Conservation (phyloP, 2,797 vertebrate species). For the Aulostomus chinensis region DNA sequence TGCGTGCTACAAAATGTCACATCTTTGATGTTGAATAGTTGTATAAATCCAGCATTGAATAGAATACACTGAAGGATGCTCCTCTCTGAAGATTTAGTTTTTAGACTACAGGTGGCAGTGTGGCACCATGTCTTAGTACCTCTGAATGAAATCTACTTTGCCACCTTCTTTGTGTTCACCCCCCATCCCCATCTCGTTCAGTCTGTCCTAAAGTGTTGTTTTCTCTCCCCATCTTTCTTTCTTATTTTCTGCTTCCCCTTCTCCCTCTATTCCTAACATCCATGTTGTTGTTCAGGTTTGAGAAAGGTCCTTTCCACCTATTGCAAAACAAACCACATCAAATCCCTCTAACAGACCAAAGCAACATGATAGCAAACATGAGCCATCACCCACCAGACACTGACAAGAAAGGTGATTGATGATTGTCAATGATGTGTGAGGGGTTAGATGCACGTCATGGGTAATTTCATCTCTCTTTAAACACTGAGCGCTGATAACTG, state of each 20-base stretch:
- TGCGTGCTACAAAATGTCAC: neutral
- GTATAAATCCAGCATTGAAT: neutral
- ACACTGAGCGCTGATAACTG: slow-evolving; percentile 31
- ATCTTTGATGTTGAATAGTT: neutral
- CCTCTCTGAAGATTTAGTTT: slow-evolving; percentile 14
- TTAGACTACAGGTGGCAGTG: slow-evolving; percentile 74
- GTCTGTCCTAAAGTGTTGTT: slow-evolving; percentile 26
- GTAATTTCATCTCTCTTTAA: slow-evolving; percentile 46
- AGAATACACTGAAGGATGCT: neutral
- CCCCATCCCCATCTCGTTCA: slow-evolving; percentile 10
- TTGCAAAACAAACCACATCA: neutral
- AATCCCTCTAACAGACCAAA: too few relatives aligned
- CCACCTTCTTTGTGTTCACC: slow-evolving; percentile 6
- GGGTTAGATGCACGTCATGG: slow-evolving; percentile 13
- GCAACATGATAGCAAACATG: too few relatives aligned
- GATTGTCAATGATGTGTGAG: neutral
- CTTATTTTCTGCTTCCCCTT: slow-evolving; percentile 17
- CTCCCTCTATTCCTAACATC: slow-evolving; percentile 26
- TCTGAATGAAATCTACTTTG: slow-evolving; percentile 9
- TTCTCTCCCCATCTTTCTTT: slow-evolving; percentile 25
- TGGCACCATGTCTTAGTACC: slow-evolving; percentile 28
- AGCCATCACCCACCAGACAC: too few relatives aligned
- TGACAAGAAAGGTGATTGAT: neutral
- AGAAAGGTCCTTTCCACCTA: slow-evolving; percentile 2
- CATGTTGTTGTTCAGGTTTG: slow-evolving; percentile 28